Evolutionary conservation across 2,888 invertebrate genomes (phyloP).

Genomic region (Trilocha varians): DNA sequence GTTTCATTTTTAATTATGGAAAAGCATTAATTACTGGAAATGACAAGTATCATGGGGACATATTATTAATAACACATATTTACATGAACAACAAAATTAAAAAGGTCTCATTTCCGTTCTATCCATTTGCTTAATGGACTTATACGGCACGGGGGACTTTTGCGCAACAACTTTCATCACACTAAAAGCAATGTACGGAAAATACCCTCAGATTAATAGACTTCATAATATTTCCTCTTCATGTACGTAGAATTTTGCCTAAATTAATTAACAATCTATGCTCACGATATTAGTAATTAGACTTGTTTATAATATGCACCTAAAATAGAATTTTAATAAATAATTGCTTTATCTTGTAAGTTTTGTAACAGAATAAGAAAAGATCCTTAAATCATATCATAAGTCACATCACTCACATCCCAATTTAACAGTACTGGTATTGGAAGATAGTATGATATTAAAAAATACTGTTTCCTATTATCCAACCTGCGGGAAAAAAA

Average conservation of each 20-base stretch:
- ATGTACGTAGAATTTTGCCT: slow-evolving; percentile 12
- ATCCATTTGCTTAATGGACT: slow-evolving; percentile 70
- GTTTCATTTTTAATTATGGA: slow-evolving; percentile 24
- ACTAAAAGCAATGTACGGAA: slow-evolving; percentile 67
- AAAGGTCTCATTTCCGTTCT: slow-evolving; percentile 61
- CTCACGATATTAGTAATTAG: no score
- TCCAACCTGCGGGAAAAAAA: no score
- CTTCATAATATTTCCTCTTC: slow-evolving; percentile 49
- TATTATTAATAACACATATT: slow-evolving; percentile 50
- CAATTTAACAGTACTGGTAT: no score
- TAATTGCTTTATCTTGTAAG: no score
- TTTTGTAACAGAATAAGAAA: no score
- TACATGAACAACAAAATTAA: slow-evolving; percentile 63
- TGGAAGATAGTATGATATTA: no score
- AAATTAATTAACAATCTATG: slow-evolving; percentile 3
- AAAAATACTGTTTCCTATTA: no score
- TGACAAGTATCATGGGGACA: slow-evolving; percentile 35
- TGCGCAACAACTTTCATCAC: slow-evolving; percentile 63
- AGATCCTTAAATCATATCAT: no score
- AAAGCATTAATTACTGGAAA: slow-evolving; percentile 39
- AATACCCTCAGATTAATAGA: slow-evolving; percentile 65
- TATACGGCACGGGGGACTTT: slow-evolving; percentile 61
- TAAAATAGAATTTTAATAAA: no score
- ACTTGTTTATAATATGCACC: no score
- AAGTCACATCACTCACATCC: no score